Base-by-base conservation (phyloP, 2,888 invertebrate species). In the Agriopis marginaria region DNA sequence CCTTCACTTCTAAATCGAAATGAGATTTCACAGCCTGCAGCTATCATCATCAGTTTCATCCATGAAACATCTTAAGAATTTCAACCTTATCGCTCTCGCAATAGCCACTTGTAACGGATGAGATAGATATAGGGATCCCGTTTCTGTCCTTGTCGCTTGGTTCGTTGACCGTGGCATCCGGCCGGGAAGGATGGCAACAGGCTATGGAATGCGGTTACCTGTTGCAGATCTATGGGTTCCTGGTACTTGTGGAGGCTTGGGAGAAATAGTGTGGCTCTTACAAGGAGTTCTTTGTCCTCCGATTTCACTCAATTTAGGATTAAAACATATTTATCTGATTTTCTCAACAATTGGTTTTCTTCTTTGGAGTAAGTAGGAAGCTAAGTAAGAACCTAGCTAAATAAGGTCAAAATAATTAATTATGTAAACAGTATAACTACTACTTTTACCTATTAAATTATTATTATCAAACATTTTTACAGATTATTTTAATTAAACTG, bases 221-320 rank as follows among this genome's bases (percentile, higher is more conserved):
- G 74, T 84, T 86, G n/a, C 58, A 51, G n/a, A 39, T 6, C 45
- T 53, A 64, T 69, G 58, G 8, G 8, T 7, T 55, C 69, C 93
- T 93, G 80, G 93, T 93, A 89, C 75, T 81, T 86, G 86, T 87
- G 88, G 89, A 91, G 88, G 88, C 81, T 89, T 88, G 85, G 63
- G 85, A 86, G 84, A 85, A 83, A 83, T 85, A 84, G 83, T 82
- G 85, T 82, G 82, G 78, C 78, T 78, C 73, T 68, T 70, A 10
- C 54, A 39, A 32, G 39, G 40, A n/a, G 40, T 42, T 14, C n/a
- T 40, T 54, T 14, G 39, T 54, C 53, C 39, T 39, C 32, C 32
- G 39, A 12, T 54, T 39, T 12, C 11, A 32, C 12, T 32, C 53
- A 54, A 32, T 9, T 5, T 32, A 32, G 32, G 32, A 32, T 32